These are phyloP conservation scores for Lochmaea crataegi DNA, from an alignment of 2,888 invertebrate genomes.

Conservation along the genomic window DNA sequence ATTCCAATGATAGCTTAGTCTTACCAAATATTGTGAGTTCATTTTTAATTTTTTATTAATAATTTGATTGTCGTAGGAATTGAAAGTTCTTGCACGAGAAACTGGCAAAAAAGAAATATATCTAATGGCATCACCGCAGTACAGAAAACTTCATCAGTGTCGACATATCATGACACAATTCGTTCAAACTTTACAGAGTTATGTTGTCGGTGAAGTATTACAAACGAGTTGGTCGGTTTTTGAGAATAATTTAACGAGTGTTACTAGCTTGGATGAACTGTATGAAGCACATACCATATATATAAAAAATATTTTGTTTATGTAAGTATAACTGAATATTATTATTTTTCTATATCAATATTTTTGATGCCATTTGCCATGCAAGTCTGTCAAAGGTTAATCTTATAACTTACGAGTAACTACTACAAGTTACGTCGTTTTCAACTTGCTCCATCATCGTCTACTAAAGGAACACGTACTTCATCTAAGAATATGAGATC, in stretches of 20 bases:
- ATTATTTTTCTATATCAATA: no score
- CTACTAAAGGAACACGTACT: no score
- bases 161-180: conserved; percentile 83
- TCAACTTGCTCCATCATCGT: no score
- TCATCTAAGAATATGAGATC: no score
- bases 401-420: no score
- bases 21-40: not conserved
- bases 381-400: no score
- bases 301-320: conserved; percentile 79
- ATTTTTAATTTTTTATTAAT: not conserved
- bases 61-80: conserved; percentile 63
- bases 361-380: no score
- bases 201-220: conserved; percentile 81
- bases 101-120: conserved; percentile 60
- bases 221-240: conserved; percentile 81
- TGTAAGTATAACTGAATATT: conserved; percentile 60
- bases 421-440: no score
- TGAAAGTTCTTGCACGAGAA: conserved; percentile 67
- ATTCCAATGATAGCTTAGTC: no score
- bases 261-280: conserved; percentile 77
- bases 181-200: conserved; percentile 79
- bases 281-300: conserved; percentile 79
- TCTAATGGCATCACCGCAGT: conserved; percentile 74
- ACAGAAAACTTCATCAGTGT: conserved; percentile 77
- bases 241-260: conserved; percentile 74